Evolutionary conservation across 2,797 vertebrate genomes (phyloP).

Genomic region (Masticophis lateralis): DNA sequence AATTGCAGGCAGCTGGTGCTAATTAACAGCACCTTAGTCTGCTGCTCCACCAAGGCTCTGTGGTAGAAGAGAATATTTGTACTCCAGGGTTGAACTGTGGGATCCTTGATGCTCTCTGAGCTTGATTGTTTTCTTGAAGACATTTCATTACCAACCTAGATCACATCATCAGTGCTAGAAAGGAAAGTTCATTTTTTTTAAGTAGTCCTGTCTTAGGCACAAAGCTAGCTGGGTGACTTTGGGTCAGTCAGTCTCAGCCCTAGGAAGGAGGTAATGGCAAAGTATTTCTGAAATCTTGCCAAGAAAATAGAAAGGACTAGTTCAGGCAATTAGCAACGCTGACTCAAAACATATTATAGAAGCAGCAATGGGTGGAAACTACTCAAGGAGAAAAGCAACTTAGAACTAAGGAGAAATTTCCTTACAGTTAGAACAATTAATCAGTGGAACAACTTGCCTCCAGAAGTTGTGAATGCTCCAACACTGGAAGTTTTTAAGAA

Average conservation of each 20-base stretch:
- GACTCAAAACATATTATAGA: background rate
- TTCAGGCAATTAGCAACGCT: background rate
- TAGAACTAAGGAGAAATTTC: no score
- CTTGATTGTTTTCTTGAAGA: background rate
- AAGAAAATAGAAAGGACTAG: background rate
- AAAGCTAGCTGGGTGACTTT: background rate
- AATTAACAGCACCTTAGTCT: no score
- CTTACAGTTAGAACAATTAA: no score
- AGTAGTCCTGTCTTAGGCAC: background rate
- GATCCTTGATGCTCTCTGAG: background rate
- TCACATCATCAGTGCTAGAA: background rate
- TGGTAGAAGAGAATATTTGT: background rate
- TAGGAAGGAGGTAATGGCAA: background rate
- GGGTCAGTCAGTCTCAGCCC: background rate
- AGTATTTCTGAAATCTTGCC: background rate
- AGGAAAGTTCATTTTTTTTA: background rate
- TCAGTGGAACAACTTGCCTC: no score
- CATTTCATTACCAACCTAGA: background rate
- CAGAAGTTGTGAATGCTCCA: no score
- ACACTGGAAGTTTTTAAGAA: no score
- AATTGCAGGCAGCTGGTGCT: no score
- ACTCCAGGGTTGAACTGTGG: background rate
- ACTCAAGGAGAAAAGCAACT: no score
- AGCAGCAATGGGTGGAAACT: no score
- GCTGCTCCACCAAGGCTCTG: no score